phyloP scores from a whole-genome alignment of 2,888 invertebrate species.

The Seladonia tumulorum region DNA sequence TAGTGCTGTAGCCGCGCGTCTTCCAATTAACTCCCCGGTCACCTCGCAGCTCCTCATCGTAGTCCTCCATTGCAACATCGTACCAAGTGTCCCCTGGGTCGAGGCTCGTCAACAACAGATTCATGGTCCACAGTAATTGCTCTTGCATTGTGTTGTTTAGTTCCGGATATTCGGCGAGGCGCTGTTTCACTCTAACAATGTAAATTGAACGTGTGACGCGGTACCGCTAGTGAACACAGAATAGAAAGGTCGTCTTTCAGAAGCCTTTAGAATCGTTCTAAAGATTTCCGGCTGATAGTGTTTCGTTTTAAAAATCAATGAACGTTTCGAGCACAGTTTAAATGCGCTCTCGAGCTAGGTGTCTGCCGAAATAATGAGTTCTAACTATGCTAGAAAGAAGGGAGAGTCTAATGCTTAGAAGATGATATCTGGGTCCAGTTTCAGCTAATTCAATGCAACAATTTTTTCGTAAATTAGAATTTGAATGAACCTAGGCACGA shows the following conservation, averaged over 20 bases:
- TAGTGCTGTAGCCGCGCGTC: conserved; percentile 71
- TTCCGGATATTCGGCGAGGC: conserved; percentile 58
- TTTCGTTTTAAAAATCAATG: background rate
- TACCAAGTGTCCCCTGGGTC: conserved; percentile 71
- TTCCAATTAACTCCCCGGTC: conserved; percentile 76
- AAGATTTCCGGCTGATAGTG: background rate
- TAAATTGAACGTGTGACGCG: background rate
- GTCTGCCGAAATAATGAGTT: no score
- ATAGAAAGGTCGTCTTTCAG: background rate
- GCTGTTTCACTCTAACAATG: conserved; percentile 53
- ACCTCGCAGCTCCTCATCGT: conserved; percentile 55
- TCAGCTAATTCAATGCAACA: background rate
- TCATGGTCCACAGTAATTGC: conserved; percentile 48
- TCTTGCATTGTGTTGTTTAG: conserved; percentile 52
- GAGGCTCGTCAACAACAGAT: conserved; percentile 38
- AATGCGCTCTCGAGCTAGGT: conserved; percentile 42
- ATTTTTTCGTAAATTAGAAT: background rate
- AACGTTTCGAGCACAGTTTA: background rate
- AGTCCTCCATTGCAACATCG: conserved; percentile 46
- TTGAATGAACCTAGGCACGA: background rate
- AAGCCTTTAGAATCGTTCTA: background rate
- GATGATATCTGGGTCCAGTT: background rate
- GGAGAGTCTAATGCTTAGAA: background rate
- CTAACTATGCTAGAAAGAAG: background rate
- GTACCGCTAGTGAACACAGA: background rate